Percentiles rank a stretch among this genome's conserved stretches.
phyloP scores from a whole-genome alignment of 1,140 invertebrate genomes.

The Platyura marginata region DNA sequence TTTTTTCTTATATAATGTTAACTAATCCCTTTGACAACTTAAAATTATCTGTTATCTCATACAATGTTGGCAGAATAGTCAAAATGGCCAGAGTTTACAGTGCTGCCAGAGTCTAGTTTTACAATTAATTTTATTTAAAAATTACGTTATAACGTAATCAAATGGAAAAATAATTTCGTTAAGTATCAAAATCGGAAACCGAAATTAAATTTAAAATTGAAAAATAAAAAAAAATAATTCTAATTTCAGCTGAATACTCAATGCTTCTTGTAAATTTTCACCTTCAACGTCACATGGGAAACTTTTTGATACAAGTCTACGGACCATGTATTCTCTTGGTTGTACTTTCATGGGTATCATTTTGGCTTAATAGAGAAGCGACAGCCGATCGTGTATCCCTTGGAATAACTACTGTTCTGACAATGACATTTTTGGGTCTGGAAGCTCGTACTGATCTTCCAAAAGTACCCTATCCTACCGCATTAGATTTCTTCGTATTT shows the following conservation, averaged over 20 bases:
- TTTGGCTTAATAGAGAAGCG: slow-evolving; percentile 79
- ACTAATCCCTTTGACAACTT: no score
- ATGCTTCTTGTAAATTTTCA: slow-evolving; percentile 67
- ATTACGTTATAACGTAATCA: no score
- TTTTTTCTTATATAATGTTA: no score
- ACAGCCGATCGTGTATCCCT: slow-evolving; percentile 71
- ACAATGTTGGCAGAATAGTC: no score
- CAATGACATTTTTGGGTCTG: slow-evolving; percentile 74
- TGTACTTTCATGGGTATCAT: slow-evolving; percentile 77
- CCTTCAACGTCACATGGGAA: slow-evolving; percentile 67
- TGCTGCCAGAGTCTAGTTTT: no score
- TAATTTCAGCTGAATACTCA: slow-evolving; percentile 45
- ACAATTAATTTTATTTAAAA: no score
- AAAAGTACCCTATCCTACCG: slow-evolving; percentile 73
- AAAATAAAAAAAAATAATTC: not conserved
- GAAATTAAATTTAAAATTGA: no score
- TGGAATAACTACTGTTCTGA: slow-evolving; percentile 71
- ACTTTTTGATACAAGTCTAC: slow-evolving; percentile 78
- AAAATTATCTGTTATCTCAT: no score
- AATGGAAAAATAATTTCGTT: no score
- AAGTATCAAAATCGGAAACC: no score
- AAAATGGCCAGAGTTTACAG: no score
- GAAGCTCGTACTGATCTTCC: slow-evolving; percentile 72
- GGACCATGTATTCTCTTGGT: slow-evolving; percentile 69
- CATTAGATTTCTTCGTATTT: slow-evolving; percentile 73